A percentile compares a stretch with the other conserved stretches of the same genome.
These are phyloP conservation scores for Sakesphorus luctuosus DNA, from an alignment of 2,113 vertebrate species.

Conservation along the genomic window DNA sequence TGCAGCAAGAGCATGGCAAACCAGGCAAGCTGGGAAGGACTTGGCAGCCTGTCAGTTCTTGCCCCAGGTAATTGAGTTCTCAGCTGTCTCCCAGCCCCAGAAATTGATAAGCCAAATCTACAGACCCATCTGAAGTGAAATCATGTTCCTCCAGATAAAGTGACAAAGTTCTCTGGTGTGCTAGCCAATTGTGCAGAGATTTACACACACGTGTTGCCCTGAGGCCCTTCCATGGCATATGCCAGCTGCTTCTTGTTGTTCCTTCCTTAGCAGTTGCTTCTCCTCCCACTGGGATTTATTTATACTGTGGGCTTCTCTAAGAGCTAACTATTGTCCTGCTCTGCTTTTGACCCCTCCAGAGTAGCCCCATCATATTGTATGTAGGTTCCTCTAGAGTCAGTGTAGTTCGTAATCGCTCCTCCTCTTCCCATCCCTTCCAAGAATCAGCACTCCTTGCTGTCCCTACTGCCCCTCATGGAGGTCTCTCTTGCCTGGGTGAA, in stretches of 20 bases:
- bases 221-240: background rate
- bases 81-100: constrained; percentile 17
- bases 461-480: background rate
- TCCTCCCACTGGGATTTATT: background rate
- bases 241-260: background rate
- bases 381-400: background rate
- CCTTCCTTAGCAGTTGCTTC: background rate
- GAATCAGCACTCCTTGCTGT: fast-evolving
- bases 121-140: constrained; percentile 28
- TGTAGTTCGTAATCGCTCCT: background rate
- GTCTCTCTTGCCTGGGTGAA: background rate
- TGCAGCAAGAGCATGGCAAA: background rate
- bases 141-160: constrained; percentile 10
- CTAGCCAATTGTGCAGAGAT: background rate
- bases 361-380: fast-evolving
- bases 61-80: constrained; percentile 26
- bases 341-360: background rate
- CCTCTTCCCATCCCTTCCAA: background rate
- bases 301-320: background rate
- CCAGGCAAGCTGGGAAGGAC: background rate
- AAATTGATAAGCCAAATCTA: constrained; percentile 43
- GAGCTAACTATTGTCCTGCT: background rate
- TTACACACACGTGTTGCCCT: background rate
- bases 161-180: background rate
- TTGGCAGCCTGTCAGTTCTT: background rate